A percentile compares a stretch with the other conserved stretches of the same genome.
phyloP scores from a whole-genome alignment of 1,140 invertebrate species.

The Condylostylus longicornis region DNA sequence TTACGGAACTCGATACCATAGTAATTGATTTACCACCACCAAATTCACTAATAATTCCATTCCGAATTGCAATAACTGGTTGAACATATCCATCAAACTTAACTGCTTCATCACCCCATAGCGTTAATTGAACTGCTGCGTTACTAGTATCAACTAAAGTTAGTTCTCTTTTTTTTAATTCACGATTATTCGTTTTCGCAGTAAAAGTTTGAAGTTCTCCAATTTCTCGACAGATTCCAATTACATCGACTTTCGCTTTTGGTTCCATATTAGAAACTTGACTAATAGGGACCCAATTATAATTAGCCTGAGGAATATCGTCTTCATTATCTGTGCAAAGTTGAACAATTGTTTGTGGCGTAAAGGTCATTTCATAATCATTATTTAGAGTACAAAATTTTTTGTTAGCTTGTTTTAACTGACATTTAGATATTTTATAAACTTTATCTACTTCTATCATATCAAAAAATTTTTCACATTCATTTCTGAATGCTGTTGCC shows the following conservation, averaged over 20 bases:
- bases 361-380: conserved; percentile 92
- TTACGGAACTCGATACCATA: conserved; percentile 36
- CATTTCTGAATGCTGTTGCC: conserved; percentile 83
- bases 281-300: conserved; percentile 65
- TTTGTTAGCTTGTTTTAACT: conserved; percentile 84
- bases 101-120: conserved; percentile 73
- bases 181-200: conserved; percentile 55
- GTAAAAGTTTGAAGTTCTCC: conserved; percentile 60
- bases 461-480: conserved; percentile 81
- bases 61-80: conserved; percentile 74
- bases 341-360: conserved; percentile 59
- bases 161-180: conserved; percentile 82
- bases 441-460: conserved; percentile 75
- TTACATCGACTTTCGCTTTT: conserved; percentile 66
- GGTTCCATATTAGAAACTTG: conserved; percentile 51
- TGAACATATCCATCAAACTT: conserved; percentile 60
- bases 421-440: conserved; percentile 72
- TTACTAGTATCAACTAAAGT: conserved; percentile 76
- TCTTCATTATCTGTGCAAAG: conserved; percentile 52
- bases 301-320: conserved; percentile 62
- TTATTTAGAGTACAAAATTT: conserved; percentile 71
- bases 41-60: conserved; percentile 56
- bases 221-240: conserved; percentile 71
- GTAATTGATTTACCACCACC: conserved; percentile 46
- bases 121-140: conserved; percentile 49